Evolutionary conservation across 2,113 vertebrate genomes (phyloP).

Genomic region (Syrmaticus mikado): DNA sequence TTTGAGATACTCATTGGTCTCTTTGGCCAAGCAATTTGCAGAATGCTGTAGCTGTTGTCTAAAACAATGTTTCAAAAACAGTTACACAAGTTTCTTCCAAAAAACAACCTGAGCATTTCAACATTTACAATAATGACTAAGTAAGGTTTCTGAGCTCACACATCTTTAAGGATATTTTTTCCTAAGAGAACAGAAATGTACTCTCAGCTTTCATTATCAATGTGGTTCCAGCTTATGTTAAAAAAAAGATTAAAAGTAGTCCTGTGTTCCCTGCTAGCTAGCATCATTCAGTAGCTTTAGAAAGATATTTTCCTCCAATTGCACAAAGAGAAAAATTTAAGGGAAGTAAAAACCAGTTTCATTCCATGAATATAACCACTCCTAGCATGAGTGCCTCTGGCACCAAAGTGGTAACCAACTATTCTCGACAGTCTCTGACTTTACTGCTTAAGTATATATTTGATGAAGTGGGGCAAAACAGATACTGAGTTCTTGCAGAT

Average conservation of each 20-base stretch:
- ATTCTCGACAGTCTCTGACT: background rate
- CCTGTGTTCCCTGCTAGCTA: background rate
- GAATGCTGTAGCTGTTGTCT: conserved; percentile 94
- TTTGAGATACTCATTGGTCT: conserved; percentile 94
- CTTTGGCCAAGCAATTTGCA: conserved; percentile 93
- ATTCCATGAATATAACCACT: background rate
- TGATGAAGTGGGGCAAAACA: background rate
- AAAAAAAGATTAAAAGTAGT: background rate
- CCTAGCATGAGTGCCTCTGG: background rate
- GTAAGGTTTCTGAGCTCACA: background rate
- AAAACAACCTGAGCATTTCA: background rate
- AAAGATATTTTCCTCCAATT: background rate
- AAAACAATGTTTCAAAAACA: conserved; percentile 18
- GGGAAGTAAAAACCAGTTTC: background rate
- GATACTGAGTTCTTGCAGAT: background rate
- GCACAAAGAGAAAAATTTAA: background rate
- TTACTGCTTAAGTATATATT: background rate
- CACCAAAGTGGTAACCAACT: background rate
- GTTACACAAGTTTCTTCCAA: background rate
- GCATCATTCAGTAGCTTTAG: background rate
- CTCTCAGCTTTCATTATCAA: background rate
- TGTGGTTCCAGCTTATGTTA: background rate
- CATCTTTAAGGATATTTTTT: background rate
- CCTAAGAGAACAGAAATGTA: background rate
- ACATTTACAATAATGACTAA: background rate